These are phyloP conservation scores for Aphyosemion australe DNA, from an alignment of 2,113 vertebrate genomes.

Conservation along the genomic window DNA sequence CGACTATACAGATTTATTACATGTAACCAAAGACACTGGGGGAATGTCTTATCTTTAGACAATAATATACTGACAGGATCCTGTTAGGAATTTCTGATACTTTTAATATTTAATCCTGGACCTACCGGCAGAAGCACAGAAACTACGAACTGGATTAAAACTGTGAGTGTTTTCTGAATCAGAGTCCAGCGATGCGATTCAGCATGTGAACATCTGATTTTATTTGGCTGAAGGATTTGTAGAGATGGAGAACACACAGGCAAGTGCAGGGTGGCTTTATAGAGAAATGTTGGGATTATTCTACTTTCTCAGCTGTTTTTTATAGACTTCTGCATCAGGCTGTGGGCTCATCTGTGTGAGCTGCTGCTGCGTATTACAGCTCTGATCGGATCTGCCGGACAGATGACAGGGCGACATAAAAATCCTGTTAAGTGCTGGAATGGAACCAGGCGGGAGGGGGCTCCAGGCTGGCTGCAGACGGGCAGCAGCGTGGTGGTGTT, in stretches of 20 bases:
- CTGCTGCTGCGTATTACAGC: constrained; percentile 64
- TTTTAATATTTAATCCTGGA: too few species aligned
- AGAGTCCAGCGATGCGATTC: constrained; percentile 17
- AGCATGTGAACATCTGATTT: constrained; percentile 24
- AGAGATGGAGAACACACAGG: neutral
- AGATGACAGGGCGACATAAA: constrained; percentile 61
- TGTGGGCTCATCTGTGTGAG: constrained; percentile 33
- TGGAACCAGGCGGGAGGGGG: constrained; percentile 33
- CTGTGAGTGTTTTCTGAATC: constrained; percentile 25
- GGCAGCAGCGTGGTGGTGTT: constrained; percentile 10
- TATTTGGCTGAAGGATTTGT: constrained; percentile 23
- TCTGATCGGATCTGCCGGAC: constrained; percentile 61
- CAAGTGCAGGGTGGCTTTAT: constrained; percentile 44
- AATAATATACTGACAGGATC: neutral
- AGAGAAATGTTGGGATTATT: constrained; percentile 70
- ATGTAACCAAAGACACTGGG: neutral
- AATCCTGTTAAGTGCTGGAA: constrained; percentile 78
- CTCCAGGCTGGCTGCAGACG: neutral
- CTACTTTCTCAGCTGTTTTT: constrained; percentile 37
- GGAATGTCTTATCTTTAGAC: neutral
- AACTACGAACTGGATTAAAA: too few species aligned
- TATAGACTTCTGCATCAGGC: constrained; percentile 40
- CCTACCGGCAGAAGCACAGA: too few species aligned
- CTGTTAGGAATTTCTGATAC: neutral
- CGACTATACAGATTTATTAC: neutral